Evolutionary conservation across 2,888 invertebrate genomes (phyloP).

Genomic region (Petrophora chlorosata): DNA sequence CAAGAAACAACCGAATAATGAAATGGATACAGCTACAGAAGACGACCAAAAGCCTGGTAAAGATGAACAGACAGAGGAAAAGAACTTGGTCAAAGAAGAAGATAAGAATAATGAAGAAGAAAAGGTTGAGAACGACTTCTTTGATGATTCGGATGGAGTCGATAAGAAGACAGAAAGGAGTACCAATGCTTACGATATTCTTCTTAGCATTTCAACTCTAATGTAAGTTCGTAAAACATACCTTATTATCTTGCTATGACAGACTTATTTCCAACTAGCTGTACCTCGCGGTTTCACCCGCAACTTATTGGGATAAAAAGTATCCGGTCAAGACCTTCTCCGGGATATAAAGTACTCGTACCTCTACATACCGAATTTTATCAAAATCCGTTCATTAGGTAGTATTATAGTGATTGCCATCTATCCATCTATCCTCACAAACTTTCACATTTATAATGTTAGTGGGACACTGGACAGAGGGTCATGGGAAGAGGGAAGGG

Average conservation of each 20-base stretch:
- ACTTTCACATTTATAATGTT: no score
- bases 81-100: neutral
- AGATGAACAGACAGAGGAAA: neutral
- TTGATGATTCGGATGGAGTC: constrained; percentile 15
- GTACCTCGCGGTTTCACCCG: no score
- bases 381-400: no score
- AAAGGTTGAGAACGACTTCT: constrained; percentile 20
- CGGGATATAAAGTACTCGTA: no score
- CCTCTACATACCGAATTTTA: no score
- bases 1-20: constrained; percentile 26
- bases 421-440: no score
- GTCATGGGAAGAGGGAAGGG: no score
- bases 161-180: constrained; percentile 26
- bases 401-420: no score
- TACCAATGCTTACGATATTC: constrained; percentile 36
- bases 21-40: constrained; percentile 2
- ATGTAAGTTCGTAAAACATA: constrained; percentile 43
- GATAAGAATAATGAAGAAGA: neutral
- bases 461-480: no score
- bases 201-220: constrained; percentile 52
- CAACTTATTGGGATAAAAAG: no score
- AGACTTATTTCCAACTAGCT: no score
- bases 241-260: neutral
- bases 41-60: neutral
- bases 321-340: no score